Evolutionary conservation across 2,888 invertebrate genomes (phyloP).

Genomic region (Mechanitis mazaeus): DNA sequence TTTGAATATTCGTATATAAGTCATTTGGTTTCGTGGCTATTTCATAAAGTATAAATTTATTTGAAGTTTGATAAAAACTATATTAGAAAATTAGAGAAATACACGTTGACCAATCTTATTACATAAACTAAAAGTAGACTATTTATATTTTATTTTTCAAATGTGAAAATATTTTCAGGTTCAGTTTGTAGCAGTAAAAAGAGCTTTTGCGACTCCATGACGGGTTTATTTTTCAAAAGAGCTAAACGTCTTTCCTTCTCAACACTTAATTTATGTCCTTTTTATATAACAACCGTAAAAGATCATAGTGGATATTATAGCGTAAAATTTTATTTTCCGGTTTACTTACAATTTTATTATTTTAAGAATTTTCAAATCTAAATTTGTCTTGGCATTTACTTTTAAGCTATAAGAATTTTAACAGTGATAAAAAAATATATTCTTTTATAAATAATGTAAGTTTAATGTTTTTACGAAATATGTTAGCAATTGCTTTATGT

Average conservation of each 20-base stretch:
- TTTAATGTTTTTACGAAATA: too few species aligned
- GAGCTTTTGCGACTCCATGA: conserved; percentile 9
- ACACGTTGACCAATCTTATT: too few species aligned
- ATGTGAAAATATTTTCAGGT: conserved; percentile 6
- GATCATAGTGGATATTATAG: not conserved
- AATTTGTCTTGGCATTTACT: too few species aligned
- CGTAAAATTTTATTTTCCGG: not conserved
- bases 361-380: too few species aligned
- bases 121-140: not conserved
- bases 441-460: too few species aligned
- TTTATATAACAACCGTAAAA: conserved; percentile 7
- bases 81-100: too few species aligned
- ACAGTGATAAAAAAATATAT: too few species aligned
- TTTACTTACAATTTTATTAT: not conserved
- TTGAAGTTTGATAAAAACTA: too few species aligned
- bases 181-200: conserved; percentile 7
- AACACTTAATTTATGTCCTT: conserved; percentile 15
- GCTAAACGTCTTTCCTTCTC: conserved; percentile 11
- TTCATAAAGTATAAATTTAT: not conserved
- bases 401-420: too few species aligned
- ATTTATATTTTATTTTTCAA: not conserved
- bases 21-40: conserved; percentile 14
- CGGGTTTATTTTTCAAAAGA: conserved; percentile 16
- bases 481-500: too few species aligned
- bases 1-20: conserved; percentile 20